Evolutionary conservation across 2,797 vertebrate species (phyloP), one percentile per base, ranked within the genome.

Genomic region (Phoeniculus purpureus): DNA sequence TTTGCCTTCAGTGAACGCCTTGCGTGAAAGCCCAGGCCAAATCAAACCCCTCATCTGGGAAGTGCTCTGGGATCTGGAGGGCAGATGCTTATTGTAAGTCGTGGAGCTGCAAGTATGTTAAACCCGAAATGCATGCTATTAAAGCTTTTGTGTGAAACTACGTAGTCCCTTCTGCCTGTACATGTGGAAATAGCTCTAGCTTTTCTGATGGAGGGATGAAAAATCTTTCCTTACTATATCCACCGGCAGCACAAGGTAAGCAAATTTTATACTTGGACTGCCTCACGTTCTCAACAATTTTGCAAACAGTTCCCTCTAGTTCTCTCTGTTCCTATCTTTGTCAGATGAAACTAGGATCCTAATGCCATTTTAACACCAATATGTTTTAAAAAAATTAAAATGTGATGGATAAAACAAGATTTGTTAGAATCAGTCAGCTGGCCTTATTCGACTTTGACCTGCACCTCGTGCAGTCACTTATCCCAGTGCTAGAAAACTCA

Each of bases 51-150:
- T 60, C 0, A 0, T 56, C n/a, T 3, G 12, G 52, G 31, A 81
- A 90, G 29, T 52, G 62, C 73, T 92, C 70, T 0, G 0, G 76
- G 76, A 87, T 90, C 59, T 20, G 47, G 23, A 85, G 89, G 47
- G 85, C 92, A 95, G 87, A 92, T n/a, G 43, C 58, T 91, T 92
- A 79, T 93, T 89, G 91, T 86, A 81, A 81, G 60, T 45, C 67
- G 82, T 73, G 54, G 78, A 90, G 64, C 71, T 76, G 61, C 60
- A 37, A 92, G 80, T 10, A 77, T 64, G 74, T 61, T 91, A 90
- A 50, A 79, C 58, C 56, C 58, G 80, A 95, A 94, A 89, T 25
- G 68, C 50, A 32, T 4, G 27, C 0, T 50, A 84, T 87, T 84
- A 86, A 92, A 93, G 77, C 61, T 48, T 76, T 91, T 56, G 66